phyloP scores from a whole-genome alignment of 2,113 vertebrate genomes.

The Ibidorhyncha struthersii region DNA sequence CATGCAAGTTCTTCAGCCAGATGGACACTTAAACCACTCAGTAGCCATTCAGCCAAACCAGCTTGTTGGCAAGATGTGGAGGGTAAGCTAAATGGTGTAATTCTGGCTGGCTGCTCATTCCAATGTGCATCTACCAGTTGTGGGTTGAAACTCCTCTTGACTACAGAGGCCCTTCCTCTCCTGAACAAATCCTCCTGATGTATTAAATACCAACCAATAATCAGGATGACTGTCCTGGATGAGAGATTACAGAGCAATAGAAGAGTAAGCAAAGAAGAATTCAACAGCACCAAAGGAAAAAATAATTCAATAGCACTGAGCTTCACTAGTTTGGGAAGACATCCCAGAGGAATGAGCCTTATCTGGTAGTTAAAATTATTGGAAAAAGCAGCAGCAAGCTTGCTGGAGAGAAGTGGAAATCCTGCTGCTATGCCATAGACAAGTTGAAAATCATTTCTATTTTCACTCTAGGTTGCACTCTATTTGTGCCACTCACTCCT shows the following conservation, averaged over 20 bases:
- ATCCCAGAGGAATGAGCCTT: neutral
- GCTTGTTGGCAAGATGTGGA: rapidly evolving
- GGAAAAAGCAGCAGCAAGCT: neutral
- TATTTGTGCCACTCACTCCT: neutral
- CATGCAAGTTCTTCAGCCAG: neutral
- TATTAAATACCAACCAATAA: neutral
- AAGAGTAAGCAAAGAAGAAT: neutral
- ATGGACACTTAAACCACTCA: neutral
- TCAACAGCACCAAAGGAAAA: neutral
- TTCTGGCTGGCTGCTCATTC: neutral
- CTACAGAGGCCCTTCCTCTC: neutral
- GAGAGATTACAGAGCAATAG: neutral
- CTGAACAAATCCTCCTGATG: neutral
- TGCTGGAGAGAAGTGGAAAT: neutral
- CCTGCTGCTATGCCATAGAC: neutral
- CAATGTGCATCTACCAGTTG: neutral
- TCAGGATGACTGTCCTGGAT: neutral
- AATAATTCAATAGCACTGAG: neutral
- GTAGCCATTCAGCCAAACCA: neutral
- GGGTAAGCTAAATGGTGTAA: neutral
- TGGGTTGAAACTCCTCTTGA: neutral
- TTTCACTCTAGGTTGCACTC: neutral
- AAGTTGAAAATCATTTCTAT: neutral
- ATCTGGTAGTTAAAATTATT: neutral
- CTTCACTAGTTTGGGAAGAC: neutral